phyloP scores from a whole-genome alignment of 2,113 vertebrate genomes.

The Ailurus styani region DNA sequence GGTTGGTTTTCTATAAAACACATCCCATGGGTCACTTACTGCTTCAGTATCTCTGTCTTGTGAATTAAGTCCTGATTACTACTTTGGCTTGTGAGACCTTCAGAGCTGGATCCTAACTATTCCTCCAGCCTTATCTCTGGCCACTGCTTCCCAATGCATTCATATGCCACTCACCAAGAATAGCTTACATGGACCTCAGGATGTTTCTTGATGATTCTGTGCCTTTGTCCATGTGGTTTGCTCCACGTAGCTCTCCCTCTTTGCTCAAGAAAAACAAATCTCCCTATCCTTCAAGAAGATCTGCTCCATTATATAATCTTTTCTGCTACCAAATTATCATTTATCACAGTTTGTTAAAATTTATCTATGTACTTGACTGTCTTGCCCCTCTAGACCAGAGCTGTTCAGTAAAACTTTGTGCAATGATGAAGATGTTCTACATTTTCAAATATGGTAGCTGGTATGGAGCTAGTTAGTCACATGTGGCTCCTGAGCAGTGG shows the following conservation, averaged over 20 bases:
- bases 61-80: background rate
- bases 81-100: background rate
- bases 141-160: background rate
- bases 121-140: background rate
- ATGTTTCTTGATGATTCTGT: too few species aligned
- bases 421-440: rapidly evolving
- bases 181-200: background rate
- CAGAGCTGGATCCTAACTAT: background rate
- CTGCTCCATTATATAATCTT: background rate
- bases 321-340: background rate
- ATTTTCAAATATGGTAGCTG: background rate
- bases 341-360: background rate
- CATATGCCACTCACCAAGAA: background rate
- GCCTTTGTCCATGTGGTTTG: background rate
- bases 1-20: background rate
- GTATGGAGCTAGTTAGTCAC: background rate
- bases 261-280: background rate
- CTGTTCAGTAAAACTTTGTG: background rate
- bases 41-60: background rate
- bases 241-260: background rate
- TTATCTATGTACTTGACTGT: too few species aligned
- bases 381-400: background rate
- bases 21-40: too few species aligned
- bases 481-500: background rate
- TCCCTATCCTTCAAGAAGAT: background rate